Evolutionary conservation across 2,888 invertebrate genomes (phyloP).

Genomic region (Oligia fasciuncula): DNA sequence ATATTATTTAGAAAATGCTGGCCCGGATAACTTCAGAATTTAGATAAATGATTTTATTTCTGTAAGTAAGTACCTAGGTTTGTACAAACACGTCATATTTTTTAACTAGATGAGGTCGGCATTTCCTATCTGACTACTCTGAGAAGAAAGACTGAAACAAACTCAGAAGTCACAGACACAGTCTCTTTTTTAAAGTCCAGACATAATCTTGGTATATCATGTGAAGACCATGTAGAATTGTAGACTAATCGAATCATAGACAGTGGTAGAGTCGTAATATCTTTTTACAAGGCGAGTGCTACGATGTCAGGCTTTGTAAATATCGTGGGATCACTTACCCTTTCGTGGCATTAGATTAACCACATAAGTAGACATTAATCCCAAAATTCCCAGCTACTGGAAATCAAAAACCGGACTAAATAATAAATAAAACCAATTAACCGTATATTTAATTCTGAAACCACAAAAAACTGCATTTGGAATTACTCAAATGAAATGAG

Average conservation of each 20-base stretch:
- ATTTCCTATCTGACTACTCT: neutral
- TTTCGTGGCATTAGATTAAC: conserved; percentile 32
- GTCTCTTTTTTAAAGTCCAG: too few species aligned
- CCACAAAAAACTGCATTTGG: conserved; percentile 74
- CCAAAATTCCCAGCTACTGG: conserved; percentile 50
- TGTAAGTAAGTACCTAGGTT: neutral
- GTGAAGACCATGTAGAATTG: neutral
- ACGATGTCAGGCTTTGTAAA: neutral
- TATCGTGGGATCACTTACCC: conserved; percentile 29
- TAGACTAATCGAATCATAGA: neutral
- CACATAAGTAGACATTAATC: conserved; percentile 52
- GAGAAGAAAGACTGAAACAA: too few species aligned
- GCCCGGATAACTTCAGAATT: neutral
- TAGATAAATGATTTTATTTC: neutral
- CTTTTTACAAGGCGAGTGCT: neutral
- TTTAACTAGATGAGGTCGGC: neutral
- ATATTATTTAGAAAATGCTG: neutral
- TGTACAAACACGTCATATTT: neutral
- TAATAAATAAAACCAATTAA: conserved; percentile 74
- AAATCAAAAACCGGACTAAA: conserved; percentile 65
- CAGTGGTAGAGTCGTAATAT: neutral
- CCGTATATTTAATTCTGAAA: conserved; percentile 71
- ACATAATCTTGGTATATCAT: too few species aligned
- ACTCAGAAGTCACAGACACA: too few species aligned
- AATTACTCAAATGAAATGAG: conserved; percentile 76